Evolutionary conservation across 2,113 vertebrate species (phyloP).

Genomic region (Leptosomus discolor): DNA sequence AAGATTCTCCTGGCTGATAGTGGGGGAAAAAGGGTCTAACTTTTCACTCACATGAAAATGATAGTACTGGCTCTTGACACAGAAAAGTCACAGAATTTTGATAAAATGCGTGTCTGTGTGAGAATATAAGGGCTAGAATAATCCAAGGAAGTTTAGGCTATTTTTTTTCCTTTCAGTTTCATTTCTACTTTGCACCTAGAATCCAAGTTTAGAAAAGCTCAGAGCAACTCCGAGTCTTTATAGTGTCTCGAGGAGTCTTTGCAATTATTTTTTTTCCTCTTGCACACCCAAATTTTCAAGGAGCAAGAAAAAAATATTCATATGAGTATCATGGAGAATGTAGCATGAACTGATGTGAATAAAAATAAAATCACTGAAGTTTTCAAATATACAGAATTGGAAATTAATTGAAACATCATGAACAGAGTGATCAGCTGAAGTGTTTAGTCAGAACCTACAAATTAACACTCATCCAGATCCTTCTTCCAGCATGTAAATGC

Average conservation of each 20-base stretch:
- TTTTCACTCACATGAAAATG: not conserved
- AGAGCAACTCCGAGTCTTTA: not conserved
- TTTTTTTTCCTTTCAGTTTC: not conserved
- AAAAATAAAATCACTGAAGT: not conserved
- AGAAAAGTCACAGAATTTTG: not conserved
- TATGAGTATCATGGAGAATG: not conserved
- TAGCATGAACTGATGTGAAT: not conserved
- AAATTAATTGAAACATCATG: not conserved
- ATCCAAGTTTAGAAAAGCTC: not conserved
- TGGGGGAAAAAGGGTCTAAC: not conserved
- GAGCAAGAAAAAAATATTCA: not conserved
- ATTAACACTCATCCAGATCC: not conserved
- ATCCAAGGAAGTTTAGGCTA: not conserved
- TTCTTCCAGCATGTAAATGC: not conserved
- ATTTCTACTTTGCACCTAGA: not conserved
- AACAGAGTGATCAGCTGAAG: not conserved
- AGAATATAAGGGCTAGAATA: not conserved
- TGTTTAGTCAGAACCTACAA: not conserved
- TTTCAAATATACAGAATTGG: not conserved
- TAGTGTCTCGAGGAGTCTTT: not conserved
- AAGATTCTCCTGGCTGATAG: not conserved
- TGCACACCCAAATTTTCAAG: not conserved
- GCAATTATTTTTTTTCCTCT: not conserved
- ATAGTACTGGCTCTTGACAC: not conserved
- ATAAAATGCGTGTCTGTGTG: not conserved